These are phyloP conservation scores for Pseudococcus viburni DNA, from an alignment of 2,888 invertebrate species.

Conservation along the genomic window DNA sequence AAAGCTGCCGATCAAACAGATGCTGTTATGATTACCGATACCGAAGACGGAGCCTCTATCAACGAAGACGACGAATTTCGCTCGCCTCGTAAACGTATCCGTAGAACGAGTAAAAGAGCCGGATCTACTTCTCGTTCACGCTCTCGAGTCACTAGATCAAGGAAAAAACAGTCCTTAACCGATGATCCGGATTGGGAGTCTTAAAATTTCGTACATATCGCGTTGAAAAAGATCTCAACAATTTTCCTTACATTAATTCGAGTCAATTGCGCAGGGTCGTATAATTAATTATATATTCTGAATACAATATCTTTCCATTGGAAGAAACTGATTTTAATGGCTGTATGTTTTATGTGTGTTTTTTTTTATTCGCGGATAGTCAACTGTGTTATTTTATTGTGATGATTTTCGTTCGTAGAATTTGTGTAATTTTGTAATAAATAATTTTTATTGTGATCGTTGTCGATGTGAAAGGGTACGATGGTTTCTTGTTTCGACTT, in stretches of 20 bases:
- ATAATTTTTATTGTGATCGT: conserved; percentile 39
- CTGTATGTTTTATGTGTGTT: conserved; percentile 30
- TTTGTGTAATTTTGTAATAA: conserved; percentile 26
- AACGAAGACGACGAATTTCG: conserved; percentile 58
- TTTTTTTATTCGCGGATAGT: background rate
- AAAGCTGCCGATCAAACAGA: conserved; percentile 29
- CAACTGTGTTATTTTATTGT: conserved; percentile 53
- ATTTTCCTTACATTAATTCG: background rate
- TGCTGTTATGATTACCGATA: background rate
- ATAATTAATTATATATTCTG: background rate
- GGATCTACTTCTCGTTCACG: conserved; percentile 36
- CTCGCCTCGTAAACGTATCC: conserved; percentile 33
- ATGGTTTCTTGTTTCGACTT: background rate
- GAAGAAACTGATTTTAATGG: background rate
- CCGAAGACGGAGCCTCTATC: background rate
- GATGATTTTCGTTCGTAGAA: conserved; percentile 42
- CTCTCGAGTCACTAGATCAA: conserved; percentile 53
- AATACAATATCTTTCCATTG: background rate
- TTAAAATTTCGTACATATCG: background rate
- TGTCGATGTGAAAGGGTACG: background rate
- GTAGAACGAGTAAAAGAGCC: conserved; percentile 44
- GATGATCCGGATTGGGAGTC: conserved; percentile 32
- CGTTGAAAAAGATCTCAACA: background rate
- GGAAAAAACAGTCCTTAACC: background rate
- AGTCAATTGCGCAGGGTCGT: background rate